Evolutionary conservation across 2,888 invertebrate species (phyloP).

Genomic region (Phyto melanocephala): DNA sequence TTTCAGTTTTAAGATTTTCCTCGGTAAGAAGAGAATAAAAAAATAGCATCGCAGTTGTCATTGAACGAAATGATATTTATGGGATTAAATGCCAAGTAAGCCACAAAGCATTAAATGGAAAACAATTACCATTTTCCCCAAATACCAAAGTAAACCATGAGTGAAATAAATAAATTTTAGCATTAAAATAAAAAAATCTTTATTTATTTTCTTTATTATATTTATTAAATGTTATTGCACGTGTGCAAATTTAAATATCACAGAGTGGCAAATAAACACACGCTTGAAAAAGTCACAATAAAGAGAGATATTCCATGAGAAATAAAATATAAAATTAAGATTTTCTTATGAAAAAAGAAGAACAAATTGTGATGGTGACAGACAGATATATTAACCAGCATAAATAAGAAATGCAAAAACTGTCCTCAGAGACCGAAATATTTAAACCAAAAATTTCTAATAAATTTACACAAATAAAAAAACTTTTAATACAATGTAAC

Average conservation of each 20-base stretch:
- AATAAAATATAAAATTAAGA: not conserved
- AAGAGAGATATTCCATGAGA: not conserved
- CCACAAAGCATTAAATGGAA: conserved; percentile 45
- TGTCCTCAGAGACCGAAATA: conserved; percentile 31
- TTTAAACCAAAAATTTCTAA: too few species aligned
- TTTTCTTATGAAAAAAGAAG: too few species aligned
- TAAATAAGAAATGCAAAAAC: not conserved
- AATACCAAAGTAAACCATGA: conserved; percentile 41
- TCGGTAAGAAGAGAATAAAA: too few species aligned
- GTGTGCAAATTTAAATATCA: not conserved
- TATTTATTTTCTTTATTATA: too few species aligned
- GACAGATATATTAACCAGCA: conserved; percentile 14
- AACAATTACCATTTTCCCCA: conserved; percentile 46
- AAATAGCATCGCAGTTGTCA: not conserved
- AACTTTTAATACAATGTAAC: too few species aligned
- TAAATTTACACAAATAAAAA: too few species aligned
- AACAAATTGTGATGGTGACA: conserved; percentile 40
- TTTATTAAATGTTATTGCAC: not conserved
- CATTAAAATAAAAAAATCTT: not conserved
- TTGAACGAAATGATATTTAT: conserved; percentile 28
- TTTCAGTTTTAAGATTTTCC: too few species aligned
- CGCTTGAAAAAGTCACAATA: not conserved
- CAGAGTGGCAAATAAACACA: not conserved
- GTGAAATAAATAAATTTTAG: conserved; percentile 9
- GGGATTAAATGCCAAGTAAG: conserved; percentile 32